A percentile compares a stretch with the other conserved stretches of the same genome.
Conservation (phyloP, 2,113 vertebrate genomes). For the Miniopterus natalensis region DNA sequence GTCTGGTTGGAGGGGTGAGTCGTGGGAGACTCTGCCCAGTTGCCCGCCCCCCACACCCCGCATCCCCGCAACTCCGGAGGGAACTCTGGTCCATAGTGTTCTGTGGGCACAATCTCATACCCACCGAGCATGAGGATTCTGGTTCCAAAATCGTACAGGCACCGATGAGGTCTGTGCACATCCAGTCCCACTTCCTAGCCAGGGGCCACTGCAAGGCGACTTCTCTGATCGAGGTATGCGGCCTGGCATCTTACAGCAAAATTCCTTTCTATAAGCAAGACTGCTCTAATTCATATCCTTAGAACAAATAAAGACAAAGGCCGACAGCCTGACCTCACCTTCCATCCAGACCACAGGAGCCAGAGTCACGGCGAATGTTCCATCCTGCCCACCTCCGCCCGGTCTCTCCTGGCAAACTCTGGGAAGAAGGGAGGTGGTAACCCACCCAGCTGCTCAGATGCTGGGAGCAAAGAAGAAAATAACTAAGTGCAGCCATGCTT, state of each 20-base stretch:
- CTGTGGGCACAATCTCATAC: neutral
- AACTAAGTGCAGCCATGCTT: neutral
- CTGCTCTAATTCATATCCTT: neutral
- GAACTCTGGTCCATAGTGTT: neutral
- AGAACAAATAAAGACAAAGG: neutral
- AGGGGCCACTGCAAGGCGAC: neutral
- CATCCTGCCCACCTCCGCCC: neutral
- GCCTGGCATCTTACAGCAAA: neutral
- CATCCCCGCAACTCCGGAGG: neutral
- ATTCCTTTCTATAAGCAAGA: neutral
- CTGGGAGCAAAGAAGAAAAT: conserved; percentile 13
- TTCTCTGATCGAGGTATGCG: neutral
- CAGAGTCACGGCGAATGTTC: neutral
- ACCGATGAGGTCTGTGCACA: neutral
- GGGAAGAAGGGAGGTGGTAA: neutral
- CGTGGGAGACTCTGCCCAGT: neutral
- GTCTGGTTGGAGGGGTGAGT: neutral
- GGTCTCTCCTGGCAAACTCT: neutral
- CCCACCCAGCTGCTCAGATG: neutral
- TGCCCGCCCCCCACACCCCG: rapidly evolving
- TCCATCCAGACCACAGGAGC: neutral
- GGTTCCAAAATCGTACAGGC: neutral
- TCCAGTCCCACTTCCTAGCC: neutral
- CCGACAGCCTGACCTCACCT: neutral
- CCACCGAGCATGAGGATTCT: neutral